Base-by-base conservation (phyloP, 2,113 vertebrate species). In the Cyphomyrus plagiostoma region DNA sequence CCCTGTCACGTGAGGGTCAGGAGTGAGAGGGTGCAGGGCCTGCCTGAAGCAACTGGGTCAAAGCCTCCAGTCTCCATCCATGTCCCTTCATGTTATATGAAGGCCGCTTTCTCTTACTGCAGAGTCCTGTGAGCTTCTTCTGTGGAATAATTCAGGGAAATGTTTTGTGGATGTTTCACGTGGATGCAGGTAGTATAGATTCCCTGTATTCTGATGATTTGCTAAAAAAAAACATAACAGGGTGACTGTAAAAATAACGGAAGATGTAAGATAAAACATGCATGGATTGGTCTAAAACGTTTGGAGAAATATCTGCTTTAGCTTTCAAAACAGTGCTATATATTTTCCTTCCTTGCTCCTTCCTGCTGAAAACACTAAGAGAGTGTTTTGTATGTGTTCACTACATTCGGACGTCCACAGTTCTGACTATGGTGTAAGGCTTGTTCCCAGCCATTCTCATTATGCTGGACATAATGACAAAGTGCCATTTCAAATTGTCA, bases 1-100 rank as follows among this genome's bases (percentile, higher is more conserved):
- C 74, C 56, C 53, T 87, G 86, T 23, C 84, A 56, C 89, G 50
- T 90, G 90, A 50, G 80, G 21, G 46, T 23, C 39, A n/a, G 80
- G 42, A 83, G 80, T 23, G 17, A 48, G 35, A n/a, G 42, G 77
- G 13, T 8, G 10, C 70, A 74, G 70, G 30, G 30, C 70, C 70
- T 74, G 70, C 70, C 70, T 39, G n/a, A 26, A 13, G 30, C 26
- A 30, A 13, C 70, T 77, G 30, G 70, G 30, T 7, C 13, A 30
- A 74, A 15, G 70, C 30, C 11, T 35, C 11, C 30, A 74, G 30
- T 39, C 30, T 77, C 30, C 30, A 0, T 62, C 62, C 7, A 21
- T 58, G 56, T 23, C 56, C 11, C 62, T 70, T 30, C 26, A 10
- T n/a, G 1, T 35, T 13, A 11, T 74, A 3, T 13, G 66, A 30